phyloP scores from a whole-genome alignment of 92 coral and sea anemone species.

The Paramuricea clavata region DNA sequence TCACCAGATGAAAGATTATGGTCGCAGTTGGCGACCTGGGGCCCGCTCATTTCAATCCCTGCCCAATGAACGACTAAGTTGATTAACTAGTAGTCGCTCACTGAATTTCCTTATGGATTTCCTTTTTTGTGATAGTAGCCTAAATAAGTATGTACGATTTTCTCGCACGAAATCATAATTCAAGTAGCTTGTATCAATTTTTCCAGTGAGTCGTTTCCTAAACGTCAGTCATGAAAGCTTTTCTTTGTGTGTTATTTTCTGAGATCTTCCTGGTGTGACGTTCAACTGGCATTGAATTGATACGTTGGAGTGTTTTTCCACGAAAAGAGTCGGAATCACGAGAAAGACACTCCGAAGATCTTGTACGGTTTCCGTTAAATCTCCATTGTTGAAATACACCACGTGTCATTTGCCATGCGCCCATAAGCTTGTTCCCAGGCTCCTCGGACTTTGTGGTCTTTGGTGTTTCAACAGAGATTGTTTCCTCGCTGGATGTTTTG shows the following conservation, averaged over 20 bases:
- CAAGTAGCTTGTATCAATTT: not conserved
- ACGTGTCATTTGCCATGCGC: constrained; percentile 24
- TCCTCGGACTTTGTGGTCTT: not conserved
- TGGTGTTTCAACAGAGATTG: not conserved
- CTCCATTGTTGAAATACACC: constrained; percentile 32
- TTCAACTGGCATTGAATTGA: constrained; percentile 40
- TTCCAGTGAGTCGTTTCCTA: too few relatives aligned
- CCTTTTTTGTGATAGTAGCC: not conserved
- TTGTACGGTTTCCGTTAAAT: not conserved
- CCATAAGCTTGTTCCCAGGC: not conserved
- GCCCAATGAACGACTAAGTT: too few relatives aligned
- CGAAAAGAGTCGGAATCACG: constrained; percentile 9
- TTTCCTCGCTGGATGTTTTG: not conserved
- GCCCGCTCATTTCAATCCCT: too few relatives aligned
- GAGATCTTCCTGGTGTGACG: constrained; percentile 31
- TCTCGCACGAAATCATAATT: not conserved
- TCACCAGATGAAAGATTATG: too few relatives aligned
- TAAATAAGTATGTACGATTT: not conserved
- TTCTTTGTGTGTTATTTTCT: constrained; percentile 35
- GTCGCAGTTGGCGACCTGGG: too few relatives aligned
- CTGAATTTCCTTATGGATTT: too few relatives aligned
- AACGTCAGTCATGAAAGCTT: constrained; percentile 43
- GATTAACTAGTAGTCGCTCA: too few relatives aligned
- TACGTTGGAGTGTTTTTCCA: constrained; percentile 14
- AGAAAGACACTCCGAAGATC: constrained; percentile 36